Evolutionary conservation across 2,797 vertebrate species (phyloP).

Genomic region (Pseudochaenichthys georgianus): DNA sequence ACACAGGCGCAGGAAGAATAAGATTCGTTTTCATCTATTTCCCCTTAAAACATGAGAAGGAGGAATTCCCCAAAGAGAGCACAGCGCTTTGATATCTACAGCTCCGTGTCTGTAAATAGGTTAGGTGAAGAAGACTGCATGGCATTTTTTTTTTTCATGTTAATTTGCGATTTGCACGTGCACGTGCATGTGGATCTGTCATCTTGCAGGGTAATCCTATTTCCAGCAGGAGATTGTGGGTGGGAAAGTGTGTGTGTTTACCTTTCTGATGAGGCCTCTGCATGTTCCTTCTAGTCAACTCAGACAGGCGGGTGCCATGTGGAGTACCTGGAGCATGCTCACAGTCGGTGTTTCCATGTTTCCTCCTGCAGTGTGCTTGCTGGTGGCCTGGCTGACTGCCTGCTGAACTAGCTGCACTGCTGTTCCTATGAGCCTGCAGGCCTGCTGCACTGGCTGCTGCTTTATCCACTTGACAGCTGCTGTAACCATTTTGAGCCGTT

Average conservation of each 20-base stretch:
- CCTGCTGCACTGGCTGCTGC: constrained; percentile 23
- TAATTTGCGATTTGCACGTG: constrained; percentile 35
- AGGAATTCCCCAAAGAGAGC: constrained; percentile 76
- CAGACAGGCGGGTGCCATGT: constrained; percentile 44
- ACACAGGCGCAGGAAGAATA: constrained; percentile 62
- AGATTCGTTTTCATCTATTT: constrained; percentile 76
- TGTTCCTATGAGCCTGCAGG: constrained; percentile 40
- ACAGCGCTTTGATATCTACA: constrained; percentile 76
- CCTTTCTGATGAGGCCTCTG: constrained; percentile 53
- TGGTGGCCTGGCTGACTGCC: constrained; percentile 49
- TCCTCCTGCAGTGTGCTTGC: constrained; percentile 48
- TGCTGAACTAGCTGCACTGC: constrained; percentile 44
- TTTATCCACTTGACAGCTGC: constrained; percentile 47
- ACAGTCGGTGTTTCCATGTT: constrained; percentile 23
- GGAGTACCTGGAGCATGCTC: constrained; percentile 35
- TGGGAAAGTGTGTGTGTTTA: constrained; percentile 54
- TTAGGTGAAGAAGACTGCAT: constrained; percentile 59
- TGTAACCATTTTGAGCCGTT: constrained; percentile 19
- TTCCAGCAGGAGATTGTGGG: constrained; percentile 53
- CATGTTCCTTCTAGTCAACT: constrained; percentile 48
- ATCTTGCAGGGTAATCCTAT: constrained; percentile 51
- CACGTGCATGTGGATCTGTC: constrained; percentile 34
- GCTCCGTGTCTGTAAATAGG: constrained; percentile 78
- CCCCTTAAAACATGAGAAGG: constrained; percentile 76
- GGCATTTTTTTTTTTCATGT: constrained; percentile 27